Conservation (phyloP, 2,888 invertebrate genomes). For the Deilephila elpenor region DNA sequence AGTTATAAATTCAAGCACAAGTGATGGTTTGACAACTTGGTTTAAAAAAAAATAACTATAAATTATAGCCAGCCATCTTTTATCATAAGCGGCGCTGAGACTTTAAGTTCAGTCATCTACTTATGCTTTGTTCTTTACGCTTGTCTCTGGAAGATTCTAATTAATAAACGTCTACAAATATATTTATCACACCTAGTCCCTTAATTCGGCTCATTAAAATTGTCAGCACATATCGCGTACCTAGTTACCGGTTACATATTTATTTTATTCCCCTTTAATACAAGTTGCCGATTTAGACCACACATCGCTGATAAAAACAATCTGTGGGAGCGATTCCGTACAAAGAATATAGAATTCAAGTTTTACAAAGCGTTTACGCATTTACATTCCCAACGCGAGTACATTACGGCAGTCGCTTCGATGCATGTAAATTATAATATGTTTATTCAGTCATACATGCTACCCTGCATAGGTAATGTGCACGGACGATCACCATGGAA, state of each 20-base stretch:
- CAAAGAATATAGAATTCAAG: slow-evolving; percentile 56
- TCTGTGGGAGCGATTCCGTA: slow-evolving; percentile 54
- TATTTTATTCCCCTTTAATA: slow-evolving; percentile 30
- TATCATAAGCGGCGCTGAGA: slow-evolving; percentile 1
- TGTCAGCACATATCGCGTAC: not conserved
- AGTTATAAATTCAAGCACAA: slow-evolving; percentile 55
- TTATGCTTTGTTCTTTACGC: not conserved
- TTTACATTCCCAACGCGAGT: slow-evolving; percentile 77
- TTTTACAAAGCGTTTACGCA: slow-evolving; percentile 66
- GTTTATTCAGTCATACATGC: slow-evolving; percentile 79
- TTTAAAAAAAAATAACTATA: slow-evolving; percentile 47
- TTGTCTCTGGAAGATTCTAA: not conserved
- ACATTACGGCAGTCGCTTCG: slow-evolving; percentile 81
- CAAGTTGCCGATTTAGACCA: slow-evolving; percentile 26
- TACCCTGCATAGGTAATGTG: slow-evolving; percentile 78
- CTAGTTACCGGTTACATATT: not conserved
- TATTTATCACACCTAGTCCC: too few relatives aligned
- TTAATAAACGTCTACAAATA: not conserved
- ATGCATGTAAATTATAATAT: slow-evolving; percentile 82
- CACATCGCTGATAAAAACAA: slow-evolving; percentile 22
- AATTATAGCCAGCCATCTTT: slow-evolving; percentile 13
- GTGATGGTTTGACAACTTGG: slow-evolving; percentile 50
- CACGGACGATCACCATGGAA: slow-evolving; percentile 52
- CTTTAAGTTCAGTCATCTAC: not conserved
- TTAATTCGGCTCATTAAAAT: not conserved